Percentiles rank a stretch among this genome's conserved stretches.
Evolutionary conservation across 2,888 invertebrate species (phyloP).

Genomic region (Myathropa florea): DNA sequence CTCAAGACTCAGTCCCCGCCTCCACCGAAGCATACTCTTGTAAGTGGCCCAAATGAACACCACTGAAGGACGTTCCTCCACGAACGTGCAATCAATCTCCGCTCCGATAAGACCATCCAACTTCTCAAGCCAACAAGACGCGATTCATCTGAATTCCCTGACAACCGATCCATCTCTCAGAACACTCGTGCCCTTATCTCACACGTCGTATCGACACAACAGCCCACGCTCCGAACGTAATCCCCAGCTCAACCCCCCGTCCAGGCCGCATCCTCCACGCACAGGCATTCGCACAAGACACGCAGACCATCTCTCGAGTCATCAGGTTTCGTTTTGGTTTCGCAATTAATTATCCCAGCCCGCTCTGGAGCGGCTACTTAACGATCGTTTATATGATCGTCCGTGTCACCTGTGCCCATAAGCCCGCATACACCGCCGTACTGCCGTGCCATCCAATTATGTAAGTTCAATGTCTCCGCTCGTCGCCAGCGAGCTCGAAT

Average conservation of each 20-base stretch:
- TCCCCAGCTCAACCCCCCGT: background rate
- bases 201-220: conserved; percentile 47
- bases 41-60: too few species aligned
- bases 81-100: background rate
- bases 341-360: conserved; percentile 35
- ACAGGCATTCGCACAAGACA: background rate
- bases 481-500: background rate
- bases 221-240: conserved; percentile 6
- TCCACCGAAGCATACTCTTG: background rate
- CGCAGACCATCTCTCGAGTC: background rate
- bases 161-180: background rate
- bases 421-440: conserved; percentile 22
- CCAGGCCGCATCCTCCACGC: background rate
- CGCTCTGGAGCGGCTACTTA: conserved; percentile 37
- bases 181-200: conserved; percentile 27
- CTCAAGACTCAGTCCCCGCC: background rate
- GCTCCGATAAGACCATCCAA: background rate
- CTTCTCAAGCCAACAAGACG: background rate
- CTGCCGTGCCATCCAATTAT: conserved; percentile 35
- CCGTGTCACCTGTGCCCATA: conserved; percentile 25
- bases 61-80: background rate
- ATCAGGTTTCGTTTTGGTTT: conserved; percentile 1
- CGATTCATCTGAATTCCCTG: background rate
- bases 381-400: conserved; percentile 62
- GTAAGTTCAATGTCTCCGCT: conserved; percentile 51